phyloP scores from a whole-genome alignment of 2,113 vertebrate species.

The Gobius niger region DNA sequence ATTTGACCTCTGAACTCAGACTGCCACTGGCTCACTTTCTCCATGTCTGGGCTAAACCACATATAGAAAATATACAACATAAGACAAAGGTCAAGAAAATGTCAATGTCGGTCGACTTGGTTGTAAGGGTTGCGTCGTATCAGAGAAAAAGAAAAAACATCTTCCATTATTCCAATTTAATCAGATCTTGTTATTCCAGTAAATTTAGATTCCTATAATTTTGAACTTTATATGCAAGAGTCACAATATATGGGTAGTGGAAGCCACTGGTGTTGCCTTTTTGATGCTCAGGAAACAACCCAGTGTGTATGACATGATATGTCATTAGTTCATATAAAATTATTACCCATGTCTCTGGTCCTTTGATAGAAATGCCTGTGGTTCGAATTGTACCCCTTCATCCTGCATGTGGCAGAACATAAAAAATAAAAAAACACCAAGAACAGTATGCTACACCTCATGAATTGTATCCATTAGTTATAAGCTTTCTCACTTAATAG shows the following conservation, averaged over 20 bases:
- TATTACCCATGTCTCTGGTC: conserved; percentile 63
- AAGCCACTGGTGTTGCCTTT: too few relatives aligned
- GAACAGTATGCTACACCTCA: conserved; percentile 1
- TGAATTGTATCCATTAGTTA: not conserved
- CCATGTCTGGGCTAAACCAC: conserved; percentile 52
- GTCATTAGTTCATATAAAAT: conserved; percentile 2
- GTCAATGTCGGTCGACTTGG: not conserved
- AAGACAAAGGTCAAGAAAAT: too few relatives aligned
- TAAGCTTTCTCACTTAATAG: not conserved
- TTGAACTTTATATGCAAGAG: too few relatives aligned
- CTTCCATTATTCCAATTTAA: too few relatives aligned
- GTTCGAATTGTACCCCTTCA: conserved; percentile 44
- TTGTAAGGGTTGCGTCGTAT: too few relatives aligned
- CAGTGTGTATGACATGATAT: not conserved
- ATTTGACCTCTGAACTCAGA: conserved; percentile 81
- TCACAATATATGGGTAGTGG: too few relatives aligned
- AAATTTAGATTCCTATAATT: too few relatives aligned
- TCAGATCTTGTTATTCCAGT: too few relatives aligned
- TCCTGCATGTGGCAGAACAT: conserved; percentile 59
- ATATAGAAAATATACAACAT: not conserved
- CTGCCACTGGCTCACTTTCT: conserved; percentile 68
- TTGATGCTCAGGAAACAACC: not conserved
- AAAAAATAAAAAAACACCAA: not conserved
- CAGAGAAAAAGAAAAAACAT: too few relatives aligned
- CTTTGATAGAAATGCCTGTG: conserved; percentile 42